Base-by-base conservation (phyloP, 2,888 invertebrate species). In the Camptogramma bilineatum region DNA sequence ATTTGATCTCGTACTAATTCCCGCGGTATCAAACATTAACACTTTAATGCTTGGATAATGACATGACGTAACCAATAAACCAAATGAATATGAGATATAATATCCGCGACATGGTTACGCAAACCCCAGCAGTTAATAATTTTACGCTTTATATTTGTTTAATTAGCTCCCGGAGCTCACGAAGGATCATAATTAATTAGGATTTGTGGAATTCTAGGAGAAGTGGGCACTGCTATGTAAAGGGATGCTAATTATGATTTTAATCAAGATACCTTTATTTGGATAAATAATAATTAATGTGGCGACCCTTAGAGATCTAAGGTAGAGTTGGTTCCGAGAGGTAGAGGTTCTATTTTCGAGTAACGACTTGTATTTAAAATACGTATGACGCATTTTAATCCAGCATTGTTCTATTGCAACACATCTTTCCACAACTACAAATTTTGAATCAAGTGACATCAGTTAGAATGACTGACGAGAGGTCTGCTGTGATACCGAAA, bases 151-250 rank as follows among this genome's bases (percentile, higher is more conserved):
- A 64, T 59, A 59, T 55, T 64, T 64, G 55, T 66, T 66, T 62
- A 62, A 62, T 66, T 52, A 66, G 55, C 60, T 54, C 17, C 39
- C 46, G 46, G 58, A 39, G 54, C 50, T 59, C 46, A 54, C 46
- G 51, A 47, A 67, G 61, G 53, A 65, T 62, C 52, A 61, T 62
- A 57, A 66, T 68, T 64, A 70, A 66, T 66, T 47, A 57, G 62
- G 64, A 66, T 66, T 66, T 52, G 66, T 62, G 62, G 52, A 18
- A 63, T 57, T 61, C 69, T 67, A 42, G 44, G 52, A 50, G 52
- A 52, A 62, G 50, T 54, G 24, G 54, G 53, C 50, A 44, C 34
- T 60, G 52, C 48, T 58, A 34, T 47, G 51, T 17, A 51, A 46
- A 62, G 50, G 59, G 55, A 17, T 16, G 9, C 48, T 56, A 34